Base-by-base conservation (phyloP, 2,888 invertebrate species). In the Stomorhina lunata region DNA sequence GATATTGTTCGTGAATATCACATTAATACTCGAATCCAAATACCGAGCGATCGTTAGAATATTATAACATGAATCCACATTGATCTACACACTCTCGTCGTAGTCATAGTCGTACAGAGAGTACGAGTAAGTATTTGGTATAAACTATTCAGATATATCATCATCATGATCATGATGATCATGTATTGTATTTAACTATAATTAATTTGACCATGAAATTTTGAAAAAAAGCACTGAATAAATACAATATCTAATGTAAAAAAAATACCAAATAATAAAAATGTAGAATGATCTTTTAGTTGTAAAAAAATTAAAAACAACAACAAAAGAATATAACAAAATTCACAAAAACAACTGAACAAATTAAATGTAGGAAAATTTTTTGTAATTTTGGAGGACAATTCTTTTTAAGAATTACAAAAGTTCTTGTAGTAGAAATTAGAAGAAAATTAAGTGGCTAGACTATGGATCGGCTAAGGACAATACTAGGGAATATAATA, bases 181-280 rank as follows among this genome's bases (percentile, higher is more conserved):
- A 78, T 63, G 45, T 65, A 73, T 73, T 79, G 79, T 80, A 73
- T 72, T 80, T 59, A 73, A 73, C 72, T 59, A 82, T 82, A 82
- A 82, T 82, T 80, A 82, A 80, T 79, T 65, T 82, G 82, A 79
- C 82, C 82, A 82, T 82, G 82, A 82, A 82, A 79, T 75, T n/a
- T 71, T 75, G 17, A 50, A 79, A 77, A 48, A 69, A 53, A 77
- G 25, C 59, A 34, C 63, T 27, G 6, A 27, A 55, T 63, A 63
- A 78, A 78, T 71, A 45, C n/a, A n/a, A n/a, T n/a, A n/a, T n/a
- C n/a, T n/a, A n/a, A n/a, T 71, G 78, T 71, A 71, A 71, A 78
- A n/a, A n/a, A n/a, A 40, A 71, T 55, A 71, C 71, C 71, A 78
- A 78, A 78, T 71, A 71, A 48, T 40, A 63, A 71, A 61, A 59